Percentiles rank a stretch among this genome's conserved stretches.
Evolutionary conservation across 2,113 vertebrate genomes (phyloP).

Genomic region (Engraulis encrasicolus): DNA sequence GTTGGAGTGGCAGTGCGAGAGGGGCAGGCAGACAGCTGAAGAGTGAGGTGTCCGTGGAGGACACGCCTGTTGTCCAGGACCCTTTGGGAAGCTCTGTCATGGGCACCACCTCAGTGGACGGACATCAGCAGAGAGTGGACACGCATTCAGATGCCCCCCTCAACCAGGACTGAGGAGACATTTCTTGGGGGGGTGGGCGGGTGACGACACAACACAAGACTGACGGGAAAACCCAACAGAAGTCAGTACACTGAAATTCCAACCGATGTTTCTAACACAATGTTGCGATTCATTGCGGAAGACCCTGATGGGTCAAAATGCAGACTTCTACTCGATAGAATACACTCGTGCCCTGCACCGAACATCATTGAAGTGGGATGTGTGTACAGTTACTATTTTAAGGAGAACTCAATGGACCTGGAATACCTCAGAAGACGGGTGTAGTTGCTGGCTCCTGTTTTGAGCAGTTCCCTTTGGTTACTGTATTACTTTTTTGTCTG

Average conservation of each 20-base stretch:
- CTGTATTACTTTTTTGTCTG: not conserved
- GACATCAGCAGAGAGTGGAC: conserved; percentile 24
- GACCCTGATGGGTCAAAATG: no score
- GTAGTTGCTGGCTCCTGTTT: not conserved
- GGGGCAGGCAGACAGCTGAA: not conserved
- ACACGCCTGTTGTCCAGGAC: conserved; percentile 59
- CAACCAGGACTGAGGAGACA: not conserved
- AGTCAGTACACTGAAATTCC: no score
- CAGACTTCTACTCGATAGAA: no score
- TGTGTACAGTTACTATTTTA: no score
- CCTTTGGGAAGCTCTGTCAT: conserved; percentile 70
- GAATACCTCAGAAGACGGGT: not conserved
- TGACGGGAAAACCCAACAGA: not conserved
- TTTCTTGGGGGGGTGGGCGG: no score
- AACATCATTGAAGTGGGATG: no score
- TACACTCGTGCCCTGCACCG: no score
- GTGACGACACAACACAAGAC: not conserved
- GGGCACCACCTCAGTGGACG: conserved; percentile 43
- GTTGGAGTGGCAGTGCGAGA: conserved; percentile 45
- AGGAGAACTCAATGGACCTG: not conserved
- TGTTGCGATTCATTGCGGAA: no score
- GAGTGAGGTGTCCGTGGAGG: conserved; percentile 45
- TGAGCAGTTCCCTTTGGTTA: not conserved
- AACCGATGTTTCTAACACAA: no score
- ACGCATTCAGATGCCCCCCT: not conserved